These are phyloP conservation scores for Phengaris alcon DNA, from an alignment of 2,888 invertebrate genomes.

Conservation along the genomic window DNA sequence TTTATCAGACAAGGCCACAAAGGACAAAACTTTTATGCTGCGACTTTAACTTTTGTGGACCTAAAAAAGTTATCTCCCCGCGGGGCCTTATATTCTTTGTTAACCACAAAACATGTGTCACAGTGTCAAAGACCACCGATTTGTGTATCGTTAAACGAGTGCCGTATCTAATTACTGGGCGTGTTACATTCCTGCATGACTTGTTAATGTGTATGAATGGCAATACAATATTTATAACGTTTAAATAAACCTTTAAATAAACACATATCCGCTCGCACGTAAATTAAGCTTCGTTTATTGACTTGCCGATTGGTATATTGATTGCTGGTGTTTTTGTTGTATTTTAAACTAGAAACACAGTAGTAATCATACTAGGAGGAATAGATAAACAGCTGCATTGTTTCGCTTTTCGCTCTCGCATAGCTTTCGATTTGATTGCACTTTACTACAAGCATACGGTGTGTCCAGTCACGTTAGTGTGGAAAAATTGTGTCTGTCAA, in stretches of 20 bases:
- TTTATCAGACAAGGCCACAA: neutral
- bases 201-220: slow-evolving; percentile 37
- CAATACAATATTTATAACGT: slow-evolving; percentile 15
- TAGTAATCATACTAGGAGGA: too few relatives aligned
- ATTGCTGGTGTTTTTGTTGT: too few relatives aligned
- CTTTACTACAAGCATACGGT: too few relatives aligned
- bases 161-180: slow-evolving; percentile 63
- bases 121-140: neutral
- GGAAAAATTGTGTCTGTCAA: too few relatives aligned
- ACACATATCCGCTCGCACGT: slow-evolving; percentile 17
- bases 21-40: neutral
- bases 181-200: slow-evolving; percentile 51
- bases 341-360: too few relatives aligned
- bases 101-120: slow-evolving; percentile 8
- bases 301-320: neutral
- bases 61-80: neutral
- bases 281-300: neutral
- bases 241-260: slow-evolving; percentile 14
- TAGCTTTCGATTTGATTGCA: too few relatives aligned
- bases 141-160: slow-evolving; percentile 1
- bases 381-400: too few relatives aligned
- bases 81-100: neutral
- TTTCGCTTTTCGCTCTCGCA: too few relatives aligned
- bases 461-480: too few relatives aligned
- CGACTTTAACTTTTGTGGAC: neutral